Percentiles rank a stretch among this genome's conserved stretches.
These are phyloP conservation scores for Vanessa atalanta DNA, from an alignment of 1,140 invertebrate genomes.

Conservation along the genomic window DNA sequence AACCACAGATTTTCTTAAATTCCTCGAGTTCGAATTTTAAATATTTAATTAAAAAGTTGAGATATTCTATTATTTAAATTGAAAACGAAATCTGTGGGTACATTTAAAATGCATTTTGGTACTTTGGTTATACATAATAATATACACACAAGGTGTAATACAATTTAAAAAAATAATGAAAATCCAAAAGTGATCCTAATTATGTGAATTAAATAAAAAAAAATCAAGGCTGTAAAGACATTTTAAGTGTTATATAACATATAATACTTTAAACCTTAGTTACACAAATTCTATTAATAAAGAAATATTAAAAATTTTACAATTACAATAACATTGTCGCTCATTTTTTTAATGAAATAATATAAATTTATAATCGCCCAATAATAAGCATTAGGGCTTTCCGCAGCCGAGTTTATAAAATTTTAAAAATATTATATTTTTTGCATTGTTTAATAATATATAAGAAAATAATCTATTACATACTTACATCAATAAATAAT, in stretches of 20 bases:
- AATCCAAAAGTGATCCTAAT: not conserved
- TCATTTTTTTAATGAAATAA: not conserved
- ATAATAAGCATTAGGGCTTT: not conserved
- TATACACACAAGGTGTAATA: not conserved
- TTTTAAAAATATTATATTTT: constrained; percentile 1
- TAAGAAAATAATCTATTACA: constrained; percentile 1
- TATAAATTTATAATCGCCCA: not conserved
- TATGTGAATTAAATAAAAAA: too few species aligned
- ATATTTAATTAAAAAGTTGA: too few species aligned
- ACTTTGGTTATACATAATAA: not conserved
- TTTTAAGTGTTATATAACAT: not conserved
- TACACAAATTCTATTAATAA: not conserved
- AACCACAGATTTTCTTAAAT: not conserved
- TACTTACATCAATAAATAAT: constrained; percentile 8
- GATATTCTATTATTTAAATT: not conserved
- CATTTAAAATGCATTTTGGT: constrained; percentile 2
- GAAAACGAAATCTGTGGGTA: not conserved
- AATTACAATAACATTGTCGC: not conserved
- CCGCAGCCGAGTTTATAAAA: not conserved
- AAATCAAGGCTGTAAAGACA: too few species aligned
- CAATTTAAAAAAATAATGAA: not conserved
- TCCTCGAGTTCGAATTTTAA: too few species aligned
- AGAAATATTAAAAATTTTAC: not conserved
- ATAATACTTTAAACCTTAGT: not conserved
- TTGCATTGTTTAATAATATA: constrained; percentile 9